Base-by-base conservation (phyloP, 1,140 invertebrate genomes). In the Bathynomus jamesi region DNA sequence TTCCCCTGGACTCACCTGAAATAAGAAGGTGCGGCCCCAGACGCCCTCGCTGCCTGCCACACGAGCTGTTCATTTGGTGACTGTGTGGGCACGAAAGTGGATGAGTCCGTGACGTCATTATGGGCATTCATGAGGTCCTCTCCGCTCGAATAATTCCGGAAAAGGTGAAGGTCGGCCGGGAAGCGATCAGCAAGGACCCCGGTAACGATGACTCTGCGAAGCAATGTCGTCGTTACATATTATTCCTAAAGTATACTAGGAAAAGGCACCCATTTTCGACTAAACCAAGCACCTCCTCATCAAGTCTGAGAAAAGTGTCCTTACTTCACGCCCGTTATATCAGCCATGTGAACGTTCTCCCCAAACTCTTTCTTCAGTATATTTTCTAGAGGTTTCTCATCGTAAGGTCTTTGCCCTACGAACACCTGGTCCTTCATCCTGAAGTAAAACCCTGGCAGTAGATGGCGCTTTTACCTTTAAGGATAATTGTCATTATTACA, bases 1-100 rank as follows among this genome's bases (percentile, higher is more conserved):
- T 94, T 92, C n/a, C 99, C 90, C 85, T 97, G 89, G 10, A 99
- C 80, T 81, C 88, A 87, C 87, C 87, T 85, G 80, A 98, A 99
- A 83, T 96, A 99, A 0, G 95, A 94, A 0, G 96, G 96, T 25
- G 96, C 96, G 0, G 96, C 95, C 8, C 95, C 95, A 21, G 91
- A 94, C 13, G 91, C 90, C 71, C 95, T 84, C 0, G 92, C 95
- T 0, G 91, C 92, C 78, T 91, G 87, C 95, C 95, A 98, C 13
- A 96, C 84, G 13, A 89, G 81, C 80, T 96, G 92, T 40, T 94
- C 87, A 71, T 87, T 81, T 11, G 88, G 85, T 0, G 84, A 80
- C 17, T 70, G 31, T 40, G 73, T 73, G 2, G 71, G 28, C 13
- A 61, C 27, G 32, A 76, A 75, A 13, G 64, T 62, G 69, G 30